These are phyloP conservation scores for Sebastes kiyomatsui DNA, from an alignment of 2,797 vertebrate species.

Conservation along the genomic window DNA sequence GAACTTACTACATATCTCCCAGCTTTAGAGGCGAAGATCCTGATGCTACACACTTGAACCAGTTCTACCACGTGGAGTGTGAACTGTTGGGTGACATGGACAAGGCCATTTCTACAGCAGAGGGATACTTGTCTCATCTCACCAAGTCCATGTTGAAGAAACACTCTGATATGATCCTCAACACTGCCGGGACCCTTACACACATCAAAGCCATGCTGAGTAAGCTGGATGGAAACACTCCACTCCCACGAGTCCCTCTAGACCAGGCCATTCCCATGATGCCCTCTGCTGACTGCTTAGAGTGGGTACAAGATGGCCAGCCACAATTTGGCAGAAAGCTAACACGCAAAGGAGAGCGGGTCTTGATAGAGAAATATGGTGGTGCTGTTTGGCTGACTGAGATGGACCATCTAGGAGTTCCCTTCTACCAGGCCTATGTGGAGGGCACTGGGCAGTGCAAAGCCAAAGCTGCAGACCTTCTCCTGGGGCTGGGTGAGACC, in stretches of 20 bases:
- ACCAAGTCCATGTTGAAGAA: conserved; percentile 80
- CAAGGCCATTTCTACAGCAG: conserved; percentile 79
- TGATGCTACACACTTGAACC: conserved; percentile 85
- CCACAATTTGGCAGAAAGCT: conserved; percentile 84
- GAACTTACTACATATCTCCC: conserved; percentile 84
- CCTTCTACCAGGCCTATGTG: conserved; percentile 86
- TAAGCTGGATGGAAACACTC: conserved; percentile 67
- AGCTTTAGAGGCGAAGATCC: conserved; percentile 86
- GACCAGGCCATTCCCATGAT: conserved; percentile 83
- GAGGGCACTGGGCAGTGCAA: conserved; percentile 74
- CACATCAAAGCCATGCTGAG: conserved; percentile 75
- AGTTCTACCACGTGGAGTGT: conserved; percentile 87
- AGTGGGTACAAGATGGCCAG: conserved; percentile 84
- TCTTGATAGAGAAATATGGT: conserved; percentile 81
- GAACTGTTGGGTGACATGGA: conserved; percentile 84
- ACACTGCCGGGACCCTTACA: conserved; percentile 73
- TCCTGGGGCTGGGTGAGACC: conserved; percentile 85
- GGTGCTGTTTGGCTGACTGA: conserved; percentile 85
- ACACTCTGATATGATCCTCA: conserved; percentile 79
- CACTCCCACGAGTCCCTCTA: conserved; percentile 80
- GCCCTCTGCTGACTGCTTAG: conserved; percentile 80
- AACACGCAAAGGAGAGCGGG: conserved; percentile 83
- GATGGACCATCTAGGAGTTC: conserved; percentile 86
- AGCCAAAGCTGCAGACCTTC: conserved; percentile 85
- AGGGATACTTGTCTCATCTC: conserved; percentile 79